Evolutionary conservation across 2,113 vertebrate species (phyloP).

Genomic region (Nycticryphes semicollaris): DNA sequence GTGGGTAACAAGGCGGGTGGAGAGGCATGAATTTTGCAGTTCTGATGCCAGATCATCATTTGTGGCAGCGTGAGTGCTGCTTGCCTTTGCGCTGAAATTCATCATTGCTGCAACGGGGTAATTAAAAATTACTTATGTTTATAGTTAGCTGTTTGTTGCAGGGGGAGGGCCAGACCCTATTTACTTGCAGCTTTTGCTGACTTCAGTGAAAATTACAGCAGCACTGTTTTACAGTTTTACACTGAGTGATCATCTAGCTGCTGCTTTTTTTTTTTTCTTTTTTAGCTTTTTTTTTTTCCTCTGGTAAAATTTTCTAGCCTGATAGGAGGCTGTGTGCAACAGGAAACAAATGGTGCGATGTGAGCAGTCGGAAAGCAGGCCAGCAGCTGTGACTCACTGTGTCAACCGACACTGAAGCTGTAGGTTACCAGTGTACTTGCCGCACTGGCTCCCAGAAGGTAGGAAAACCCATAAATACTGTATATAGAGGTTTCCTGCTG

Average conservation of each 20-base stretch:
- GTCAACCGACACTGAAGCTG: not conserved
- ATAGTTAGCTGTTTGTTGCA: not conserved
- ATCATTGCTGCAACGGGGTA: not conserved
- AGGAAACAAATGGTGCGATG: slow-evolving; percentile 31
- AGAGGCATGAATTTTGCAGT: not conserved
- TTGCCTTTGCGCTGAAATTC: not conserved
- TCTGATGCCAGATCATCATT: not conserved
- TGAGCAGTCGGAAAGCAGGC: slow-evolving; percentile 2
- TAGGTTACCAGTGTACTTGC: not conserved
- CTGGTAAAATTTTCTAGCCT: not conserved
- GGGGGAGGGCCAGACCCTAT: not conserved
- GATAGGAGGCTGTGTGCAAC: not conserved
- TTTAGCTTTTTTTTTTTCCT: not conserved
- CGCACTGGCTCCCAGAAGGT: not conserved
- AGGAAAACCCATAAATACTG: not conserved
- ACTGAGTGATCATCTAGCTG: not conserved
- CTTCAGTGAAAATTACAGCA: not conserved
- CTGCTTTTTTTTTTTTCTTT: not conserved
- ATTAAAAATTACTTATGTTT: not conserved
- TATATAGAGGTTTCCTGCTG: not conserved
- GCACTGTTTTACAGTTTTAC: not conserved
- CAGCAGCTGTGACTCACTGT: slow-evolving; percentile 27
- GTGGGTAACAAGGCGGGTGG: not conserved
- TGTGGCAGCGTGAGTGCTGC: not conserved
- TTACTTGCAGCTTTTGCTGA: not conserved